Evolutionary conservation across 2,888 invertebrate species (phyloP).

Genomic region (Petrolisthes manimaculis): DNA sequence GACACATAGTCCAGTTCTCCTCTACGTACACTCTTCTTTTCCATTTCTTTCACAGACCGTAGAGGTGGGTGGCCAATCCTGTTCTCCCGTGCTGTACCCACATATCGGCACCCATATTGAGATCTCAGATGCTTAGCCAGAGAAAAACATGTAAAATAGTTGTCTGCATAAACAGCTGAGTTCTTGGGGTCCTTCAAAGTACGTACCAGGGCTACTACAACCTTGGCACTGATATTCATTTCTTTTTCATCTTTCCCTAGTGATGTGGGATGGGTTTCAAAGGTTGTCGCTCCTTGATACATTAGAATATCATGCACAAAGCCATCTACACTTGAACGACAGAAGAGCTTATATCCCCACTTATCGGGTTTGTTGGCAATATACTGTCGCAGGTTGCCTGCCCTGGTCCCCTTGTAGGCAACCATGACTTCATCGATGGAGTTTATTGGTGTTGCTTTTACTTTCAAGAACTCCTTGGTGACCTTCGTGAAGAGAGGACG

Average conservation of each 20-base stretch:
- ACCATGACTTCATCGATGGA: slow-evolving; percentile 53
- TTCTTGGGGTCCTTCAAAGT: slow-evolving; percentile 29
- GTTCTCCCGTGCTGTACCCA: slow-evolving; percentile 19
- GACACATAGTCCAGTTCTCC: slow-evolving; percentile 4
- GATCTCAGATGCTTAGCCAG: slow-evolving; percentile 5
- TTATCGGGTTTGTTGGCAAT: slow-evolving; percentile 44
- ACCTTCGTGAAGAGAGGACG: not conserved
- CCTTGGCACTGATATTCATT: not conserved
- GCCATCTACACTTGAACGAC: slow-evolving; percentile 39
- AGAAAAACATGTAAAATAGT: slow-evolving; percentile 30
- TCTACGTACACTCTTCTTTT: not conserved
- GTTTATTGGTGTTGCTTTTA: slow-evolving; percentile 10
- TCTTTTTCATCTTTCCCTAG: slow-evolving; percentile 9
- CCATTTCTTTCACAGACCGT: not conserved
- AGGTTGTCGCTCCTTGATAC: slow-evolving; percentile 37
- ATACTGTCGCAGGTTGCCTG: slow-evolving; percentile 47
- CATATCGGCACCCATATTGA: not conserved
- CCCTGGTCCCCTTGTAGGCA: slow-evolving; percentile 43
- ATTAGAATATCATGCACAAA: slow-evolving; percentile 50
- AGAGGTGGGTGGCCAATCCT: slow-evolving; percentile 6
- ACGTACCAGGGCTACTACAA: not conserved
- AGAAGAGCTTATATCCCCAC: slow-evolving; percentile 47
- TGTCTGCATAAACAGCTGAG: slow-evolving; percentile 37
- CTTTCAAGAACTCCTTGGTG: slow-evolving; percentile 38
- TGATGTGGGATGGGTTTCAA: slow-evolving; percentile 19